These are phyloP conservation scores for Eleginops maclovinus DNA, from an alignment of 2,113 vertebrate genomes.

Conservation along the genomic window DNA sequence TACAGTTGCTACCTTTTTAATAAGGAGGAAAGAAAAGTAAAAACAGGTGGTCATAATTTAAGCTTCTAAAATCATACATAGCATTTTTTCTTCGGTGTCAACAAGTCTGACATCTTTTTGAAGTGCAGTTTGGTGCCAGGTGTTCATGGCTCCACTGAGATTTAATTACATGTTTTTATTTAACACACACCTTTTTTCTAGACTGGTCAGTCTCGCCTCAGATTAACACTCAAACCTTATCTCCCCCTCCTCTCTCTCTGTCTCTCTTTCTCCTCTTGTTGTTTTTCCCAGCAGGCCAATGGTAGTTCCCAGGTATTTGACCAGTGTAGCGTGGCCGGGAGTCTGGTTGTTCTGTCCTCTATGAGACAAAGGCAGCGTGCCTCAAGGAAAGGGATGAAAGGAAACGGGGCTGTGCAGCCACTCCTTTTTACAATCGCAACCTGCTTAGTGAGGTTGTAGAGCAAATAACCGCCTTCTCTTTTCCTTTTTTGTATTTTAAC, in stretches of 20 bases:
- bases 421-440: slow-evolving; percentile 83
- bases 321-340: slow-evolving; percentile 66
- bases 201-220: slow-evolving; percentile 58
- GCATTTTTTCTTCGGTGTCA: slow-evolving; percentile 14
- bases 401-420: slow-evolving; percentile 75
- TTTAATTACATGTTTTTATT: slow-evolving; percentile 65
- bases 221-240: slow-evolving; percentile 53
- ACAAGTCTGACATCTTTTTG: slow-evolving; percentile 25
- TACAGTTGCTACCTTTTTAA: slow-evolving; percentile 42
- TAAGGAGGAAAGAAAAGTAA: slow-evolving; percentile 35
- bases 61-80: slow-evolving; percentile 5
- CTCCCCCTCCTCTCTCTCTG: slow-evolving; percentile 11
- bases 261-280: slow-evolving; percentile 48
- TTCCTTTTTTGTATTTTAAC: slow-evolving; percentile 60
- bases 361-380: slow-evolving; percentile 79
- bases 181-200: slow-evolving; percentile 58
- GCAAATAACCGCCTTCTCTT: slow-evolving; percentile 79
- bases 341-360: slow-evolving; percentile 71
- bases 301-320: slow-evolving; percentile 79
- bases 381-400: slow-evolving; percentile 81
- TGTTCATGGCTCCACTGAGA: slow-evolving; percentile 40
- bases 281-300: slow-evolving; percentile 72
- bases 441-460: slow-evolving; percentile 76
- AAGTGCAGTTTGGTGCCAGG: slow-evolving; percentile 27
- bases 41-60: slow-evolving; percentile 34